These are phyloP conservation scores for Cheilinus undulatus DNA, from an alignment of 2,113 vertebrate species.

Conservation along the genomic window DNA sequence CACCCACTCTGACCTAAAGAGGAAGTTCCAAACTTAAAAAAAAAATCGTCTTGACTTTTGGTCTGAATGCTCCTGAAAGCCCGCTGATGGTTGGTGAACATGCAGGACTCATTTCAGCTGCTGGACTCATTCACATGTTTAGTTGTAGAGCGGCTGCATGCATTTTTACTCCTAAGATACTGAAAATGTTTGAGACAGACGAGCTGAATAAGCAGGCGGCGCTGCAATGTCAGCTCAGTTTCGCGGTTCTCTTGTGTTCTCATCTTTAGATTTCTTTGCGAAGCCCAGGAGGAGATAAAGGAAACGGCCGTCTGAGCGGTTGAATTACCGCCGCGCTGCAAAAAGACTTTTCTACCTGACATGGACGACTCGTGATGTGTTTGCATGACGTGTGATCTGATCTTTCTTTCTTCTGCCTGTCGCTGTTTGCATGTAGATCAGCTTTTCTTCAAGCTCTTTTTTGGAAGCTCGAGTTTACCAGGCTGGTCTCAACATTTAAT, in stretches of 20 bases:
- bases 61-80: not conserved
- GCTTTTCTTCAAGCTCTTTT: slow-evolving; percentile 33
- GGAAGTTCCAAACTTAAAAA: too few relatives aligned
- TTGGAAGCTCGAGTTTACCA: slow-evolving; percentile 21
- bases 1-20: too few relatives aligned
- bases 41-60: not conserved
- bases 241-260: not conserved
- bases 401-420: slow-evolving; percentile 19
- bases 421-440: slow-evolving; percentile 44
- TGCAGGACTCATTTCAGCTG: not conserved
- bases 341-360: slow-evolving; percentile 31
- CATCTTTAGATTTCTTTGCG: not conserved
- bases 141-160: not conserved
- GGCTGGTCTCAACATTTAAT: slow-evolving; percentile 29
- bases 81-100: not conserved
- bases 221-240: not conserved
- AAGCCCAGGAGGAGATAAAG: not conserved
- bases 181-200: not conserved
- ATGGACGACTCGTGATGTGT: slow-evolving; percentile 36
- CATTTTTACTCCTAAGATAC: not conserved
- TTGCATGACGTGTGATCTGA: slow-evolving; percentile 48
- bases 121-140: not conserved
- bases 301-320: not conserved
- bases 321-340: not conserved
- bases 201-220: not conserved